These are phyloP conservation scores for Phasianus colchicus DNA, from an alignment of 2,113 vertebrate genomes.

Conservation along the genomic window DNA sequence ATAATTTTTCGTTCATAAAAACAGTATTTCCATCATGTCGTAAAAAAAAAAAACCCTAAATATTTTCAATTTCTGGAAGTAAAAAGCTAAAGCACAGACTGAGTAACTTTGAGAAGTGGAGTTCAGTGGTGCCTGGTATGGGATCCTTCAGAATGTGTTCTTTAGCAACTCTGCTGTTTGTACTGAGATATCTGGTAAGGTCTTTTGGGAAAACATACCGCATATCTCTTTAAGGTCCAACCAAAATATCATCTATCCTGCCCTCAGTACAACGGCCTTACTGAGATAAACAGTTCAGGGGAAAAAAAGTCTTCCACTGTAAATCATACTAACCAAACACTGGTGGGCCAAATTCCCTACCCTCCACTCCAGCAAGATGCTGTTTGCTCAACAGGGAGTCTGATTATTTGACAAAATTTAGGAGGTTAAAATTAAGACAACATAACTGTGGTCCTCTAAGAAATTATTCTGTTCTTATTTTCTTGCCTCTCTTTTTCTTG, in stretches of 20 bases:
- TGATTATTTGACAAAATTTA: slow-evolving; percentile 67
- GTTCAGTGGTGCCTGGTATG: not conserved
- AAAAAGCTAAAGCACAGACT: not conserved
- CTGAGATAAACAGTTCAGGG: slow-evolving; percentile 51
- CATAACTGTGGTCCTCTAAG: slow-evolving; percentile 50
- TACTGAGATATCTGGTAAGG: slow-evolving; percentile 32
- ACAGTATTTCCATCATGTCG: not conserved
- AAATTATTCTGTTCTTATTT: slow-evolving; percentile 56
- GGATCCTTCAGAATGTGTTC: slow-evolving; percentile 34
- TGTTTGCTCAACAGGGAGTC: slow-evolving; percentile 51
- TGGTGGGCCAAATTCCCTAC: slow-evolving; percentile 42
- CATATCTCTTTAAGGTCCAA: slow-evolving; percentile 57
- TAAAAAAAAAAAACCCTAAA: not conserved
- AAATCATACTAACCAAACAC: slow-evolving; percentile 61
- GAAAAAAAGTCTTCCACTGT: slow-evolving; percentile 10
- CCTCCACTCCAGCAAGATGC: slow-evolving; percentile 34
- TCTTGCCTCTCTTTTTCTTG: slow-evolving; percentile 62
- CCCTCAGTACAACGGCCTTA: slow-evolving; percentile 23
- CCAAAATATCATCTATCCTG: slow-evolving; percentile 57
- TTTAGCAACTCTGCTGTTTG: slow-evolving; percentile 48
- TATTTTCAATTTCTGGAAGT: not conserved
- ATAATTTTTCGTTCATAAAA: not conserved
- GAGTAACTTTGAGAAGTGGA: not conserved
- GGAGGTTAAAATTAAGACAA: slow-evolving; percentile 72
- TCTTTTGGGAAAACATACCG: slow-evolving; percentile 56